phyloP scores from a whole-genome alignment of 2,797 vertebrate species.

The Gymnothorax reevesii region DNA sequence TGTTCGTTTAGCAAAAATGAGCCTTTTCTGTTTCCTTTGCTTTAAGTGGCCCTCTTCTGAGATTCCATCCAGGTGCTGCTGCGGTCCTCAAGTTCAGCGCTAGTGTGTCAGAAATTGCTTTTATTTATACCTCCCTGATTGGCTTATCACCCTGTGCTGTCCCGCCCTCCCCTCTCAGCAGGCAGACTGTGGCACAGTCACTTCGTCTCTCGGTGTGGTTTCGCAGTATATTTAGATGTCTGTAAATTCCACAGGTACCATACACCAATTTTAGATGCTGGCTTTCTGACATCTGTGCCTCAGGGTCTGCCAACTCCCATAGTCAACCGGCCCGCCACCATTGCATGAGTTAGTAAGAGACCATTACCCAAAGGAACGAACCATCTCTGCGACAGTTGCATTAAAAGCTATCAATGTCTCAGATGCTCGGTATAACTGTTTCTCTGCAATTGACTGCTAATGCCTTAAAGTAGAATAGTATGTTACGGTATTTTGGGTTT shows the following conservation, averaged over 20 bases:
- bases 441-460: background rate
- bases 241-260: background rate
- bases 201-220: conserved; percentile 9
- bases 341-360: background rate
- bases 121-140: background rate
- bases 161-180: background rate
- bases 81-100: background rate
- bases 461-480: background rate
- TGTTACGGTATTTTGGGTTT: background rate
- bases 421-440: background rate
- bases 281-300: conserved; percentile 27
- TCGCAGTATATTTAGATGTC: conserved; percentile 20
- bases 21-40: background rate
- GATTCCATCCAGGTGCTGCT: background rate
- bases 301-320: conserved; percentile 4
- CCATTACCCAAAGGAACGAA: background rate
- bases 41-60: background rate
- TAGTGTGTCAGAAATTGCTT: background rate
- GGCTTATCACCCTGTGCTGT: background rate
- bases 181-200: background rate
- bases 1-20: no score
- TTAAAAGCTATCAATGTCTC: background rate
- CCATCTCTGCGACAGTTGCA: background rate
- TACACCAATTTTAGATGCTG: conserved; percentile 35
- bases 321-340: background rate